phyloP scores from a whole-genome alignment of 1,140 invertebrate species.

The Papilio machaon region DNA sequence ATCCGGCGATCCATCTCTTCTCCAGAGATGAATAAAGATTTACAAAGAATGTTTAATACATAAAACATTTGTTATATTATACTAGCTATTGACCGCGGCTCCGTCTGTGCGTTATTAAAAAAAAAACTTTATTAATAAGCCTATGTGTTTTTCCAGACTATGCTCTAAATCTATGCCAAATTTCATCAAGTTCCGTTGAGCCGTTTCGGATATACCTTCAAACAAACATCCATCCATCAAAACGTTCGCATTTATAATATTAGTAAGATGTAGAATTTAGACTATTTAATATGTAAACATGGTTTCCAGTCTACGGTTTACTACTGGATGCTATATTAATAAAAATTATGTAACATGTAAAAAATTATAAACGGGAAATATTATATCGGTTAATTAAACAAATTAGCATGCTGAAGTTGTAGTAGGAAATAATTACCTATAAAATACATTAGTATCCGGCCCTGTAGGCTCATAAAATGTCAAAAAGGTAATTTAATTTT shows the following conservation, averaged over 20 bases:
- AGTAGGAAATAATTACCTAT: conserved; percentile 10
- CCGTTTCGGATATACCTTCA: too few species aligned
- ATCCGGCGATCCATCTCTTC: conserved; percentile 13
- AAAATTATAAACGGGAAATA: background rate
- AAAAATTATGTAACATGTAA: background rate
- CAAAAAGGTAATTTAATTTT: conserved; percentile 4
- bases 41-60: background rate
- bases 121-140: background rate
- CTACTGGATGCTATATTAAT: background rate
- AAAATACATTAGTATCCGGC: conserved; percentile 14
- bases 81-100: background rate
- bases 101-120: background rate
- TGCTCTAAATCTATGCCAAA: too few species aligned
- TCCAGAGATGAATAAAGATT: conserved; percentile 5
- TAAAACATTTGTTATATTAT: background rate
- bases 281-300: too few species aligned
- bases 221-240: too few species aligned
- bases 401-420: background rate
- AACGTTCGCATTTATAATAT: too few species aligned
- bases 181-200: too few species aligned
- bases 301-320: too few species aligned
- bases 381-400: background rate
- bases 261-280: too few species aligned
- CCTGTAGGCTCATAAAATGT: background rate
- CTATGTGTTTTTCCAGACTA: too few species aligned